A percentile compares a stretch with the other conserved stretches of the same genome.
These are phyloP conservation scores for Turdus rufiventris DNA, from an alignment of 2,113 vertebrate genomes.

Conservation along the genomic window DNA sequence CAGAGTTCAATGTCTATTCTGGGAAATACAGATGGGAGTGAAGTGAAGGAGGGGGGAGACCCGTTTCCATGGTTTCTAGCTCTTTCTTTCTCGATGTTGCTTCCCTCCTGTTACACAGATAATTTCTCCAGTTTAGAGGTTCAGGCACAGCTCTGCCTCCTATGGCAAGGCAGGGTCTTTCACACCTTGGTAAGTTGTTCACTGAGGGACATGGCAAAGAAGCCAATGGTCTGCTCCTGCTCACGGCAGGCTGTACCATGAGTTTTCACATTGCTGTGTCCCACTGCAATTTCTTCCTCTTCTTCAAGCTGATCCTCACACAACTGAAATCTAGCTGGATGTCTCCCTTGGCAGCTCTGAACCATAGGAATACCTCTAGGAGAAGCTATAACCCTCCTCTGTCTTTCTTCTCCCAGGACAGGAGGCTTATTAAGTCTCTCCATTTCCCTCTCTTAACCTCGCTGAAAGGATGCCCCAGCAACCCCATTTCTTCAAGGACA, in stretches of 20 bases:
- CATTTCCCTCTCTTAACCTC: not conserved
- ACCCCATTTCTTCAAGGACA: not conserved
- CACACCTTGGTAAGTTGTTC: not conserved
- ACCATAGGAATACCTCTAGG: not conserved
- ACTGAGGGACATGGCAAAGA: not conserved
- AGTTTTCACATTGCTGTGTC: not conserved
- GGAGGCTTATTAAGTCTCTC: rapidly evolving
- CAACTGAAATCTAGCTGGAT: not conserved
- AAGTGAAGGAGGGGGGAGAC: slow-evolving; percentile 2
- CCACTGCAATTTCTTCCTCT: not conserved
- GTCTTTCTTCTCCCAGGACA: not conserved
- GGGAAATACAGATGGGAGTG: slow-evolving; percentile 51
- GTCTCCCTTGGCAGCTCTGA: not conserved
- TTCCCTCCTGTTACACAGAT: slow-evolving; percentile 30
- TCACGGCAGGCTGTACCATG: not conserved
- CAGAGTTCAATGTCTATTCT: slow-evolving; percentile 59
- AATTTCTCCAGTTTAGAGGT: not conserved
- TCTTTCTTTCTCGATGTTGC: not conserved
- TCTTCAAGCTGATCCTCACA: not conserved
- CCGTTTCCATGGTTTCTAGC: slow-evolving; percentile 67
- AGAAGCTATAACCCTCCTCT: not conserved
- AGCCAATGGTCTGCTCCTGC: not conserved
- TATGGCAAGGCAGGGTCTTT: not conserved
- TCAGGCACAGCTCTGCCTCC: not conserved
- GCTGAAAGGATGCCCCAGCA: not conserved